phyloP scores from a whole-genome alignment of 2,113 vertebrate species.

The Nannospalax galili region DNA sequence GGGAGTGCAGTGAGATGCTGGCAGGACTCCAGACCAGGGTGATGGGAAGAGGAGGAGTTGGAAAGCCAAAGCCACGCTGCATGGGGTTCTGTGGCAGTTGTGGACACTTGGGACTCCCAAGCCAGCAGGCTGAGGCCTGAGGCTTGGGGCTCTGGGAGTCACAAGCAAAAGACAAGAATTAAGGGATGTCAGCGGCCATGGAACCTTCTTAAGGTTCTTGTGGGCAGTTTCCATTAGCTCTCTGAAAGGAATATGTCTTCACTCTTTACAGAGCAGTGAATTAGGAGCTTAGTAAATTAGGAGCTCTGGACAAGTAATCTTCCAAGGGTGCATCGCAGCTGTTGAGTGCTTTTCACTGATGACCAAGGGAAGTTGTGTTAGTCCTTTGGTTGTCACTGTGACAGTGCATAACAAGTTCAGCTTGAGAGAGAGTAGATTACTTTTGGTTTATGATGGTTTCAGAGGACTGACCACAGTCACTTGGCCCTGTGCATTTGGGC shows the following conservation, averaged over 20 bases:
- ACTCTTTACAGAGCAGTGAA: not conserved
- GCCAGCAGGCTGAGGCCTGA: not conserved
- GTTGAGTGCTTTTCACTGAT: not conserved
- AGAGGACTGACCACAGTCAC: not conserved
- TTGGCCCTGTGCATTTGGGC: not conserved
- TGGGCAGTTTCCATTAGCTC: not conserved
- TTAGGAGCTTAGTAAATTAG: not conserved
- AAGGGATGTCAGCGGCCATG: too few species aligned
- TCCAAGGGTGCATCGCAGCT: accelerated
- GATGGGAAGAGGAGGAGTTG: too few species aligned
- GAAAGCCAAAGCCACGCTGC: not conserved
- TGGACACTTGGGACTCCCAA: not conserved
- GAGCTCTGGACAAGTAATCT: not conserved
- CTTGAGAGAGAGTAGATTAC: too few species aligned
- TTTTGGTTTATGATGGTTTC: not conserved
- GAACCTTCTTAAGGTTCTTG: not conserved
- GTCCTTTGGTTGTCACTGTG: not conserved
- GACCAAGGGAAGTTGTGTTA: not conserved
- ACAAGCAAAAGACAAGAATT: not conserved
- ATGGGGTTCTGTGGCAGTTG: accelerated
- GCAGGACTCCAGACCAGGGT: not conserved
- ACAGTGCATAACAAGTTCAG: not conserved
- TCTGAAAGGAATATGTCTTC: not conserved
- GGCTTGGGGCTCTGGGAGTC: not conserved
- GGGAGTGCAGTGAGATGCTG: not conserved